Evolutionary conservation across 2,797 vertebrate genomes (phyloP), one percentile per base, ranked within the genome.

Genomic region (Orestias chungarensis): DNA sequence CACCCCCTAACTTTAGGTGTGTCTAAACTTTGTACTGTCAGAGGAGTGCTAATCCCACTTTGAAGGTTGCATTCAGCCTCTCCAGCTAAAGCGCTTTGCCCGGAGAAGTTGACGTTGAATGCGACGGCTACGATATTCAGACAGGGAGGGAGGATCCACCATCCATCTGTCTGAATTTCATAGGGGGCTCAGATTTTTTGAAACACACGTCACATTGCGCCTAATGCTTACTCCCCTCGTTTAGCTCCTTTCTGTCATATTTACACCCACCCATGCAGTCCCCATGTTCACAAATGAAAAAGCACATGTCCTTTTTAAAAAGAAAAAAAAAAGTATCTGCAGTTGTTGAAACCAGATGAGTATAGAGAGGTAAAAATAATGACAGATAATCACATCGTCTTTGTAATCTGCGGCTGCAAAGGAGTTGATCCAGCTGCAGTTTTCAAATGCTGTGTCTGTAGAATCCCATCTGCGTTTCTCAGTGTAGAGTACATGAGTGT

Each of bases 361-460:
- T 74, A n/a, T n/a, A 40, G 73, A 80, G 74, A 87, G 72, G 82
- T 74, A 82, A 89, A 91, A 88, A 91, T 93, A 93, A 94, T 93
- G 92, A 91, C 78, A 57, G 87, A 92, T 92, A 93, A 94, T 94
- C 89, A 87, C 76, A 74, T 86, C 65, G 57, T 83, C 87, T 89
- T 90, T 93, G 91, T 90, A 83, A 91, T 88, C 86, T 83, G 50
- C 85, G 74, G 84, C 64, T 72, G 69, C 79, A 82, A 83, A 86
- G 68, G 73, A 83, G 87, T 85, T 81, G 79, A 83, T 86, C 89
- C 89, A 88, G 87, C 82, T 87, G 80, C 66, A 64, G 75, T 72
- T 73, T 75, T 71, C 46, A 82, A 86, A 88, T 78, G 64, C 70
- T 6, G 18, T 44, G 66, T 77, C 52, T 86, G 72, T 68, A 77